These are phyloP conservation scores for Drosophila nigrodunni DNA, from an alignment of 1,140 invertebrate genomes.

Conservation along the genomic window DNA sequence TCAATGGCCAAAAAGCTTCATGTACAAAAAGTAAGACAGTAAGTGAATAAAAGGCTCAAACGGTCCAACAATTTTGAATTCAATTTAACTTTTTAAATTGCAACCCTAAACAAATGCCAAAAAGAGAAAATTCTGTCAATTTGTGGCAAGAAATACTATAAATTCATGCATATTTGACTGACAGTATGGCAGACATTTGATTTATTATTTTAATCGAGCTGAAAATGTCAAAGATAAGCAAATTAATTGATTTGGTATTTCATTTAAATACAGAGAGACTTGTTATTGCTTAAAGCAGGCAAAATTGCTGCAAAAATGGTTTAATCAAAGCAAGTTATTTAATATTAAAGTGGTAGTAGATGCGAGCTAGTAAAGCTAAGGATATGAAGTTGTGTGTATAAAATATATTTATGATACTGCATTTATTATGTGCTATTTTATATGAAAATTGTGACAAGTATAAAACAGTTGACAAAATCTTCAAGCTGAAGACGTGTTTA, in stretches of 20 bases:
- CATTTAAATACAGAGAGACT: no score
- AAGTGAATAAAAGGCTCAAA: conserved; percentile 54
- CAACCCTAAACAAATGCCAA: not conserved
- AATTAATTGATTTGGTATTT: no score
- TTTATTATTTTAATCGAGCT: conserved; percentile 4
- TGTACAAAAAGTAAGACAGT: conserved; percentile 28
- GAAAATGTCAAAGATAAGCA: conserved; percentile 1
- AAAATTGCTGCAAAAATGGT: no score
- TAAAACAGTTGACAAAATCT: not conserved
- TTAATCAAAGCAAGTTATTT: no score
- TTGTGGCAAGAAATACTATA: conserved; percentile 4
- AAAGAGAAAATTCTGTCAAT: not conserved
- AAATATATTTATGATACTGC: not conserved
- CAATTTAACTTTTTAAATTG: conserved; percentile 14
- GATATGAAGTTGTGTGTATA: no score
- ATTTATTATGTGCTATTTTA: conserved; percentile 5
- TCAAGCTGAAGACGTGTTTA: conserved; percentile 11
- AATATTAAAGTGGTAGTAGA: no score
- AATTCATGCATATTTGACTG: not conserved
- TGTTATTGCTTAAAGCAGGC: no score
- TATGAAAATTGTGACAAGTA: not conserved
- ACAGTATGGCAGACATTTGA: not conserved
- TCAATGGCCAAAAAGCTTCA: conserved; percentile 30
- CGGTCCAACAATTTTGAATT: conserved; percentile 28
- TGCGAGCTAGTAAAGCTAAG: not conserved